Percentiles rank a stretch among this genome's conserved stretches.
Conservation (phyloP, 2,888 invertebrate species). For the Cremastinae sp. region DNA sequence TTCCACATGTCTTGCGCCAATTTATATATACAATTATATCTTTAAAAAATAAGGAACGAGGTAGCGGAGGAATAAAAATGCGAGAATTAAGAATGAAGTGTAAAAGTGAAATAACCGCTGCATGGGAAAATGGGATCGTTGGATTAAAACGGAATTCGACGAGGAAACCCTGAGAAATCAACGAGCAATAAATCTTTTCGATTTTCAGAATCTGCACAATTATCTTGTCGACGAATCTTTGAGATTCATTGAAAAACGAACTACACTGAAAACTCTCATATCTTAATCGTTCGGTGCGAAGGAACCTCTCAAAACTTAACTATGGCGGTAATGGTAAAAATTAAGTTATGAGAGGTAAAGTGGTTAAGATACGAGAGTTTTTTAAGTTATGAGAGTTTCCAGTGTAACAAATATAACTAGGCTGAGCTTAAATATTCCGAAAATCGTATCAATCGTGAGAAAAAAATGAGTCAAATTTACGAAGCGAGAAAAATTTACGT, state of each 20-base stretch:
- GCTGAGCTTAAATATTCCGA: slow-evolving; percentile 5
- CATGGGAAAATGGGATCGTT: no score
- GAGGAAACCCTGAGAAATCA: slow-evolving; percentile 62
- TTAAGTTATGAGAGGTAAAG: no score
- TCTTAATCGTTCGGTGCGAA: no score
- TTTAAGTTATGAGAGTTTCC: no score
- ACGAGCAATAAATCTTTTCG: slow-evolving; percentile 51
- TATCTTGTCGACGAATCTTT: slow-evolving; percentile 42
- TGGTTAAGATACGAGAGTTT: no score
- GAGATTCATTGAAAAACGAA: slow-evolving; percentile 9
- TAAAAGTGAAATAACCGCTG: no score
- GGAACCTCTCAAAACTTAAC: no score
- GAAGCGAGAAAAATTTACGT: slow-evolving; percentile 36
- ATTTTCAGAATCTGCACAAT: slow-evolving; percentile 51
- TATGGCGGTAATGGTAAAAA: no score
- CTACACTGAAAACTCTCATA: no score
- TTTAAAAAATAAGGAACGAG: neutral
- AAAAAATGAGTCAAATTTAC: slow-evolving; percentile 25
- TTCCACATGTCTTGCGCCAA: neutral
- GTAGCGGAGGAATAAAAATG: no score
- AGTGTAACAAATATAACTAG: slow-evolving; percentile 29
- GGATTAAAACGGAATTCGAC: slow-evolving; percentile 61
- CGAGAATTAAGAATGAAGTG: no score
- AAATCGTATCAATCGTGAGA: slow-evolving; percentile 21
- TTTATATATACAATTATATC: neutral